phyloP scores from a whole-genome alignment of 1,140 invertebrate species.

The Pseudoatta argentina region DNA sequence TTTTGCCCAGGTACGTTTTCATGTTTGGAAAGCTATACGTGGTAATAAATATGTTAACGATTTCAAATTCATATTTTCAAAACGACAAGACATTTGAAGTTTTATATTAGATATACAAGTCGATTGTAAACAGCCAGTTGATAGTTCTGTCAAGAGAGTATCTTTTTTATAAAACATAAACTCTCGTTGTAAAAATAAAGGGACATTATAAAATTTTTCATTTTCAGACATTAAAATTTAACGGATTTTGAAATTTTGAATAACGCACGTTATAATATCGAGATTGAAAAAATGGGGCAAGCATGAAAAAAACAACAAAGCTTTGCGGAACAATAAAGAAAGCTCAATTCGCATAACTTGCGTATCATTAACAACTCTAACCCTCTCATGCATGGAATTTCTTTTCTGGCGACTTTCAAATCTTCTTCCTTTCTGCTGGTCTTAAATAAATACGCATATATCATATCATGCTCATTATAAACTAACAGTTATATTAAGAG shows the following conservation, averaged over 20 bases:
- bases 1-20: conserved; percentile 93
- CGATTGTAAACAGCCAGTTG: neutral
- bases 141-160: neutral
- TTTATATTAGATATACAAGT: neutral
- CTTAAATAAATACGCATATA: conserved; percentile 16
- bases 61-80: neutral
- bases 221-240: neutral
- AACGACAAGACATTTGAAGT: neutral
- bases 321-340: conserved; percentile 4
- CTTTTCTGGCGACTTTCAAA: neutral
- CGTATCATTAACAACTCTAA: conserved; percentile 37
- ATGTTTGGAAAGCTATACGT: neutral
- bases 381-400: conserved; percentile 47
- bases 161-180: neutral
- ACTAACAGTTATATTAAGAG: neutral
- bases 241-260: neutral
- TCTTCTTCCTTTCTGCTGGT: neutral
- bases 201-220: neutral
- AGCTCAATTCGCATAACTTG: conserved; percentile 18
- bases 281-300: neutral
- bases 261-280: neutral
- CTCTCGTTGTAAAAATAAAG: neutral
- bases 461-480: neutral
- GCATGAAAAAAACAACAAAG: conserved; percentile 25
- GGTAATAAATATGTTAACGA: neutral